Evolutionary conservation across 1,140 invertebrate genomes (phyloP).

Genomic region (Drosophila varians): DNA sequence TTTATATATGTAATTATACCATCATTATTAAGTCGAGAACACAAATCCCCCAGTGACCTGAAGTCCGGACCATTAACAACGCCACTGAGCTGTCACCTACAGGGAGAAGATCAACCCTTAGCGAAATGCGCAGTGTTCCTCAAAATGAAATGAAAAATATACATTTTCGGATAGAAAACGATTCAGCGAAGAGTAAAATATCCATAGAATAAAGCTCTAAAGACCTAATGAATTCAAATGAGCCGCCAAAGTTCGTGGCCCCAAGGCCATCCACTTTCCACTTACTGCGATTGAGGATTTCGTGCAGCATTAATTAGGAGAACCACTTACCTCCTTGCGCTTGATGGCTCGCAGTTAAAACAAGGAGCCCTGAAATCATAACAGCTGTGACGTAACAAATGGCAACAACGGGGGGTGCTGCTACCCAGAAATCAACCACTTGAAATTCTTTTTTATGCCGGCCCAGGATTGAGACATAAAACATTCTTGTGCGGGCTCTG

Average conservation of each 20-base stretch:
- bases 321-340: constrained; percentile 58
- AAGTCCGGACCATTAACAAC: constrained; percentile 49
- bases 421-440: constrained; percentile 60
- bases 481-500: constrained; percentile 31
- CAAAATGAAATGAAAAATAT: constrained; percentile 38
- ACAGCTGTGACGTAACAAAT: constrained; percentile 77
- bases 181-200: constrained; percentile 47
- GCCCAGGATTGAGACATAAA: constrained; percentile 75
- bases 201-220: constrained; percentile 16
- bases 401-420: constrained; percentile 46
- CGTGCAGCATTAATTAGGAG: constrained; percentile 68
- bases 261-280: constrained; percentile 16
- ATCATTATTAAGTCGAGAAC: constrained; percentile 48
- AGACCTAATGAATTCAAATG: constrained; percentile 71
- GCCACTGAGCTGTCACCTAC: constrained; percentile 67
- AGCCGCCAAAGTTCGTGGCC: constrained; percentile 45
- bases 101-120: constrained; percentile 39
- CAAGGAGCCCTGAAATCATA: constrained; percentile 60
- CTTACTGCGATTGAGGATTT: constrained; percentile 39
- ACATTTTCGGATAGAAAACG: constrained; percentile 32
- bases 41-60: constrained; percentile 50
- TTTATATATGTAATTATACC: constrained; percentile 58
- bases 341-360: constrained; percentile 49
- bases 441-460: constrained; percentile 63
- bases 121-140: constrained; percentile 50